A percentile compares a stretch with the other conserved stretches of the same genome.
Evolutionary conservation across 2,888 invertebrate genomes (phyloP).

Genomic region (Eristalis intricaria): DNA sequence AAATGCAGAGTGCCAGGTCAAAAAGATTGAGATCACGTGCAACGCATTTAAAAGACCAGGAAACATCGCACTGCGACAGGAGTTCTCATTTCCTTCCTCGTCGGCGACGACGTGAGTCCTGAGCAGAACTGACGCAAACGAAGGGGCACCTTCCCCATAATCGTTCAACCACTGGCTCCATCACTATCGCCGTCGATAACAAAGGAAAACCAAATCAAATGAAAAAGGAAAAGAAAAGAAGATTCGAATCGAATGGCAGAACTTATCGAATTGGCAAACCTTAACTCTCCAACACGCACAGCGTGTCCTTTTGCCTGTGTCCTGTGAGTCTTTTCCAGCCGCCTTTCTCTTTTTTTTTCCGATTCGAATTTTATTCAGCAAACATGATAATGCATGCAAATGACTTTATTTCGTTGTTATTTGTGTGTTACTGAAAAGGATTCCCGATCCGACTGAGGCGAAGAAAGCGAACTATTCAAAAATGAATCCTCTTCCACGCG

Average conservation of each 20-base stretch:
- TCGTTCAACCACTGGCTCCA: not conserved
- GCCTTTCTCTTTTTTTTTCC: conserved; percentile 8
- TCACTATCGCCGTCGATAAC: not conserved
- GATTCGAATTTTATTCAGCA: conserved; percentile 37
- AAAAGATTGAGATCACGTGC: no score
- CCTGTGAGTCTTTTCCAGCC: conserved; percentile 20
- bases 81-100: not conserved
- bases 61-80: no score
- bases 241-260: not conserved
- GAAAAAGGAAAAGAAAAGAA: not conserved
- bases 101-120: not conserved
- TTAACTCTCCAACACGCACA: not conserved
- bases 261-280: not conserved
- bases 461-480: conserved; percentile 14
- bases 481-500: not conserved
- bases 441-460: not conserved
- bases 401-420: conserved; percentile 40
- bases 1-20: no score
- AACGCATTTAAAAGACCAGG: no score
- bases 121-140: not conserved
- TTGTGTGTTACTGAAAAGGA: conserved; percentile 12
- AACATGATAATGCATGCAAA: conserved; percentile 44
- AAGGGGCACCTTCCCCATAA: not conserved
- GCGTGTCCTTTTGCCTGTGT: not conserved
- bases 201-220: not conserved